Percentiles rank a stretch among this genome's conserved stretches.
Conservation (phyloP, 92 coral and sea anemone genomes). For the Zoanthus solanderi region DNA sequence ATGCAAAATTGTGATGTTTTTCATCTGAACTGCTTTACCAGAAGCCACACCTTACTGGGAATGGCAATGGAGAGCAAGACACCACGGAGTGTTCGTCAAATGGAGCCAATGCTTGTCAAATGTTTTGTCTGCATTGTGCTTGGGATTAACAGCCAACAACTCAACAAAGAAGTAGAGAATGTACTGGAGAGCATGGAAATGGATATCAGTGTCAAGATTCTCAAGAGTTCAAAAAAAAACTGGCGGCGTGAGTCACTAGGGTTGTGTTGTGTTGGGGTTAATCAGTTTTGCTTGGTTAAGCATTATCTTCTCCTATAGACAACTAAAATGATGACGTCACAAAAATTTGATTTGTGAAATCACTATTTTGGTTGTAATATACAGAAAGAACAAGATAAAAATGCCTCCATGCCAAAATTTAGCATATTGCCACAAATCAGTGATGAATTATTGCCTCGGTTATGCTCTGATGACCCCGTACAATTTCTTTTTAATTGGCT, state of each 20-base stretch:
- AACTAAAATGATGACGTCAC: background rate
- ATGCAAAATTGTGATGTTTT: background rate
- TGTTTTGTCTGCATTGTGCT: conserved; percentile 97
- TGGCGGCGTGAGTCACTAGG: conserved; percentile 83
- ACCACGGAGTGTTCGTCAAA: conserved; percentile 62
- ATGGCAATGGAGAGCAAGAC: conserved; percentile 92
- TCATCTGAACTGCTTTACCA: background rate
- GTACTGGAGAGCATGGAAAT: conserved; percentile 77
- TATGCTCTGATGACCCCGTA: no score
- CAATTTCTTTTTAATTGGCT: no score
- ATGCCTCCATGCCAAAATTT: no score
- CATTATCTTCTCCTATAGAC: no score
- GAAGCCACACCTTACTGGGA: conserved; percentile 83
- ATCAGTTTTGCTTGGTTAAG: no score
- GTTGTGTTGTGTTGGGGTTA: no score
- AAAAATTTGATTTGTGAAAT: no score
- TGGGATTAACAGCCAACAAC: conserved; percentile 87
- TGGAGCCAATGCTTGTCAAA: conserved; percentile 77
- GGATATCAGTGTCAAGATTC: conserved; percentile 73
- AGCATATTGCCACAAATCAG: no score
- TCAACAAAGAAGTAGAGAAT: conserved; percentile 78
- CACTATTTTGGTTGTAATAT: background rate
- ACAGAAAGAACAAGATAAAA: background rate
- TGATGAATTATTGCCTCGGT: no score
- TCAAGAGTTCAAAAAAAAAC: conserved; percentile 67